phyloP scores from a whole-genome alignment of 2,797 vertebrate genomes.

The Crocidura indochinensis region DNA sequence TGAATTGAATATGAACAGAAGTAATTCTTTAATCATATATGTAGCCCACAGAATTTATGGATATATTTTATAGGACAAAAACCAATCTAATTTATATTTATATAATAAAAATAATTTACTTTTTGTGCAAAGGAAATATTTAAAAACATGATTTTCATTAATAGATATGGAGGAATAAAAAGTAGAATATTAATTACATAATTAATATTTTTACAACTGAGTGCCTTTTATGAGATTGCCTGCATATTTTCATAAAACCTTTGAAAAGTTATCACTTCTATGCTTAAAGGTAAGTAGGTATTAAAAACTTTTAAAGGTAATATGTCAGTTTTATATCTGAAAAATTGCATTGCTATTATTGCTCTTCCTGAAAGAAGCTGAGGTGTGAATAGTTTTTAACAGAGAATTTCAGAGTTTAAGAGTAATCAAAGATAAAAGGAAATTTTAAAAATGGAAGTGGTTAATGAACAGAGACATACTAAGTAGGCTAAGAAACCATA shows the following conservation, averaged over 20 bases:
- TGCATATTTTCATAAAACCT: not conserved
- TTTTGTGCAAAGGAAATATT: constrained; percentile 3
- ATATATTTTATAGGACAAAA: not conserved
- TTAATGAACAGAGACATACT: not conserved
- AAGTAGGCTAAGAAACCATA: not conserved
- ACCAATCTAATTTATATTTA: not conserved
- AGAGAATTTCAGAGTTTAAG: not conserved
- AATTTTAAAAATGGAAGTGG: not conserved
- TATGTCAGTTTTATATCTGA: not conserved
- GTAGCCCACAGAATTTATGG: not conserved
- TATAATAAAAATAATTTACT: not conserved
- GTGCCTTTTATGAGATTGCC: not conserved
- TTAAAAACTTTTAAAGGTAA: not conserved
- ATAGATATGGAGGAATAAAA: not conserved
- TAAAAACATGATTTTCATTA: constrained; percentile 1
- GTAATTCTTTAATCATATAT: not conserved
- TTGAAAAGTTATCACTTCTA: not conserved
- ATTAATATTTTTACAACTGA: not conserved
- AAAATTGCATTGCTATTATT: not conserved
- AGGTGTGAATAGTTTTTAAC: not conserved
- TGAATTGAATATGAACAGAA: not conserved
- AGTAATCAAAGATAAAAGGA: constrained; percentile 14
- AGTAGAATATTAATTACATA: not conserved
- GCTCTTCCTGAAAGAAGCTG: not conserved
- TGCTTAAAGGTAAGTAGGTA: constrained; percentile 21